Evolutionary conservation across 2,797 vertebrate genomes (phyloP).

Genomic region (Lepus townsendii): DNA sequence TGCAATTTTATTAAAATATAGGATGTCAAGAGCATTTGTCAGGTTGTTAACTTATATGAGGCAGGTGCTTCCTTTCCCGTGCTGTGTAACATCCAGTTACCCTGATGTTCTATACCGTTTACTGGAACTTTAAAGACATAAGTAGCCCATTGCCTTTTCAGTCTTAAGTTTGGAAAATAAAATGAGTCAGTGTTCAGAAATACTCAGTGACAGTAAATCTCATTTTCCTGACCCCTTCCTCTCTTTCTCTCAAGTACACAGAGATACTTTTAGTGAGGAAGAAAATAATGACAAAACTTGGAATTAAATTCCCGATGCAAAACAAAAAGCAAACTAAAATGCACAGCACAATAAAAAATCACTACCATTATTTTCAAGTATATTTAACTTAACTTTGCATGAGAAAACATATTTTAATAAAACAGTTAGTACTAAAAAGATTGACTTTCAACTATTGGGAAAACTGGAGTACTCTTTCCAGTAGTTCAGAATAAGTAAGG

Average conservation of each 20-base stretch:
- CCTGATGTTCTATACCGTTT: background rate
- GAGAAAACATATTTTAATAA: background rate
- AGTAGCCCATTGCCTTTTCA: background rate
- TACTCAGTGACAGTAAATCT: background rate
- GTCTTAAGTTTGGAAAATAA: background rate
- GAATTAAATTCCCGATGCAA: background rate
- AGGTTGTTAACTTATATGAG: background rate
- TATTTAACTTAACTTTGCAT: background rate
- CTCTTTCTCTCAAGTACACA: background rate
- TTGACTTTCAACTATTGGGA: background rate
- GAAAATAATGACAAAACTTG: background rate
- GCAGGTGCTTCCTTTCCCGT: background rate
- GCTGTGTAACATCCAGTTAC: too few relatives aligned
- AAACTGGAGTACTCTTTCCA: background rate
- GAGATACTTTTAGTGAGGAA: background rate
- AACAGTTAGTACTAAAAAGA: background rate
- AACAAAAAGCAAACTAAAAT: background rate
- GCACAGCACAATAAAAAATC: background rate
- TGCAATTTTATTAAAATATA: background rate
- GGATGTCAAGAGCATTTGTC: background rate
- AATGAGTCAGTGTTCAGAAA: background rate
- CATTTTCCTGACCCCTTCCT: background rate
- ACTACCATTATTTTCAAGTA: background rate
- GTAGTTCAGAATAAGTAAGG: background rate
- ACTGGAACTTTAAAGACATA: background rate